Percentiles rank a stretch among this genome's conserved stretches.
phyloP scores from a whole-genome alignment of 2,888 invertebrate genomes.

The Pedicia rivosa region DNA sequence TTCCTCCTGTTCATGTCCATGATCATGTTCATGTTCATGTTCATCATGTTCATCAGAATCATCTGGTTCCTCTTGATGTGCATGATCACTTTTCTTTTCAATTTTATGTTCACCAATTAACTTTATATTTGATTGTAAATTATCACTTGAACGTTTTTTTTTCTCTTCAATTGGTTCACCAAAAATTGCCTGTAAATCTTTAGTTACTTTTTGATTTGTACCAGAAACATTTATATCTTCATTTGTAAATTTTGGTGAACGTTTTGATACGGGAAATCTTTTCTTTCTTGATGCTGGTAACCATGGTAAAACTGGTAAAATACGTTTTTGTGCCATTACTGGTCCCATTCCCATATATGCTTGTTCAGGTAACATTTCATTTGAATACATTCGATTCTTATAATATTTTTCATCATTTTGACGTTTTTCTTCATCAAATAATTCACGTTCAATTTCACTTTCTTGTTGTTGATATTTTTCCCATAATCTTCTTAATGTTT shows the following conservation, averaged over 20 bases:
- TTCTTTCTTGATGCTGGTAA: conserved; percentile 32
- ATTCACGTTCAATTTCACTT: conserved; percentile 22
- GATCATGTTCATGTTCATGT: conserved; percentile 15
- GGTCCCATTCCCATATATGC: conserved; percentile 13
- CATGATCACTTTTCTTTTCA: conserved; percentile 14
- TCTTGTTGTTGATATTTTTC: conserved; percentile 27
- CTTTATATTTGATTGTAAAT: conserved; percentile 16
- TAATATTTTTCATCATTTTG: not conserved
- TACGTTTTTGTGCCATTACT: conserved; percentile 26
- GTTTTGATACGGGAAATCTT: conserved; percentile 49
- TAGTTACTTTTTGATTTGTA: conserved; percentile 52
- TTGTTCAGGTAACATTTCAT: not conserved
- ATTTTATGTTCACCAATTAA: conserved; percentile 18
- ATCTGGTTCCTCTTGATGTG: conserved; percentile 22
- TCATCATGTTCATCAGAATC: conserved; percentile 21
- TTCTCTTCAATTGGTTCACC: conserved; percentile 34
- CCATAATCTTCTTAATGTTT: conserved; percentile 25
- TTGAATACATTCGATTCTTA: not conserved
- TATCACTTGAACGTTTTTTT: conserved; percentile 35
- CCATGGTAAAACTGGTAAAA: conserved; percentile 27
- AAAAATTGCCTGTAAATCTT: conserved; percentile 52
- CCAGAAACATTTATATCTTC: conserved; percentile 25
- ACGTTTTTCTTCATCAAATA: conserved; percentile 20
- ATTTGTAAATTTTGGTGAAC: conserved; percentile 34
- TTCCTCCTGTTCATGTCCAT: conserved; percentile 25